phyloP scores from a whole-genome alignment of 2,797 vertebrate species.

The Centropyge bicolor region DNA sequence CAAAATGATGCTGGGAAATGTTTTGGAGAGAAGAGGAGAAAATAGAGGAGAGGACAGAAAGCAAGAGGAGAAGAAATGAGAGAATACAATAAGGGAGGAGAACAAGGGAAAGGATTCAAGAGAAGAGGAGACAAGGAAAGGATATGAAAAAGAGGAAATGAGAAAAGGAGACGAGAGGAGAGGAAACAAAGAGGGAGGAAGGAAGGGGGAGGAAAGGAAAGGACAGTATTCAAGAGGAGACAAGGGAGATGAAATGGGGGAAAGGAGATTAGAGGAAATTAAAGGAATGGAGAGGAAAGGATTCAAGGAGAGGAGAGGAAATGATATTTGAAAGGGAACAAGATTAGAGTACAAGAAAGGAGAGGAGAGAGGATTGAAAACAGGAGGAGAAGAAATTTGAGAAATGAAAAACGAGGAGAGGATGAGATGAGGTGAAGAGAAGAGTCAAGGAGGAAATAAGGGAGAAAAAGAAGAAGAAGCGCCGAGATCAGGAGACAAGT shows the following conservation, averaged over 20 bases:
- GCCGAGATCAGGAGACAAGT: background rate
- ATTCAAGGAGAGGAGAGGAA: background rate
- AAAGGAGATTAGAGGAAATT: background rate
- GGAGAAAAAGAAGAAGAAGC: background rate
- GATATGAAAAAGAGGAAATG: background rate
- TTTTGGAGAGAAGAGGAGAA: background rate
- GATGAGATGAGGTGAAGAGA: background rate
- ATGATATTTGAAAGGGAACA: background rate
- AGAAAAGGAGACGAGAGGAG: background rate
- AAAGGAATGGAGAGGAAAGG: background rate
- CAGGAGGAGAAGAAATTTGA: accelerated
- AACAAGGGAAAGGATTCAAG: background rate
- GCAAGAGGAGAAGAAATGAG: background rate
- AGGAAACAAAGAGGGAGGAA: too few species aligned
- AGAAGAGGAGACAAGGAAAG: background rate
- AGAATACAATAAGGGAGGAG: background rate
- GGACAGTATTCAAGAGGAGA: background rate
- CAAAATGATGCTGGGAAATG: background rate
- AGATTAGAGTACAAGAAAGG: background rate
- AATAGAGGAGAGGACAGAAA: background rate
- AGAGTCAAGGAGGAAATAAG: background rate
- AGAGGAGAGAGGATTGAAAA: accelerated
- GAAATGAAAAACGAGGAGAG: background rate
- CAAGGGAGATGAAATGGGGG: background rate
- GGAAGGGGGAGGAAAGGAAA: background rate